A percentile compares a stretch with the other conserved stretches of the same genome.
Evolutionary conservation across 2,113 vertebrate genomes (phyloP).

Genomic region (Actenoides lindsayi): DNA sequence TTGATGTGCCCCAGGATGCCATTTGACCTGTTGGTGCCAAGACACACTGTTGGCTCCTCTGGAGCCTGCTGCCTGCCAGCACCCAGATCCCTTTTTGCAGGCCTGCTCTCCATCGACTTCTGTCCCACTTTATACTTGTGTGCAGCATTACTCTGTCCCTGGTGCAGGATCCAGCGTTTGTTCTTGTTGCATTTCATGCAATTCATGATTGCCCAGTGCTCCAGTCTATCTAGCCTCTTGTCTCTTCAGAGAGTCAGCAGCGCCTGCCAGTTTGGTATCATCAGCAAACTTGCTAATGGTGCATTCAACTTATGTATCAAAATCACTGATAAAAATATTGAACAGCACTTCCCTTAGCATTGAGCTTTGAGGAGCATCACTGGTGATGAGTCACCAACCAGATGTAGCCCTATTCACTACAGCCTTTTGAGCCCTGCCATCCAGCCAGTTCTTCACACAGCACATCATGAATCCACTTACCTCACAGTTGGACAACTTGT

Average conservation of each 20-base stretch:
- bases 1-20: neutral
- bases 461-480: accelerated
- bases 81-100: neutral
- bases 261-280: neutral
- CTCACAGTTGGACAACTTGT: neutral
- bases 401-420: neutral
- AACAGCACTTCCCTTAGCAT: neutral
- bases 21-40: neutral
- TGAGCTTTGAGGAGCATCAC: neutral
- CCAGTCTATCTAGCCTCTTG: neutral
- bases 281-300: neutral
- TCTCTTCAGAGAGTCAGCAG: neutral
- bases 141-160: accelerated
- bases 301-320: neutral
- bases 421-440: neutral
- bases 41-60: neutral
- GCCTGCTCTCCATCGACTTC: neutral
- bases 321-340: neutral
- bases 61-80: neutral
- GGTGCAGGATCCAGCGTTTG: neutral
- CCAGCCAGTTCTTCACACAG: neutral
- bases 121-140: neutral
- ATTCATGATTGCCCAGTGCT: neutral
- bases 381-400: accelerated
- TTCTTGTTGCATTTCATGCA: neutral